phyloP scores from a whole-genome alignment of 2,113 vertebrate genomes.

The Noturus placidus region DNA sequence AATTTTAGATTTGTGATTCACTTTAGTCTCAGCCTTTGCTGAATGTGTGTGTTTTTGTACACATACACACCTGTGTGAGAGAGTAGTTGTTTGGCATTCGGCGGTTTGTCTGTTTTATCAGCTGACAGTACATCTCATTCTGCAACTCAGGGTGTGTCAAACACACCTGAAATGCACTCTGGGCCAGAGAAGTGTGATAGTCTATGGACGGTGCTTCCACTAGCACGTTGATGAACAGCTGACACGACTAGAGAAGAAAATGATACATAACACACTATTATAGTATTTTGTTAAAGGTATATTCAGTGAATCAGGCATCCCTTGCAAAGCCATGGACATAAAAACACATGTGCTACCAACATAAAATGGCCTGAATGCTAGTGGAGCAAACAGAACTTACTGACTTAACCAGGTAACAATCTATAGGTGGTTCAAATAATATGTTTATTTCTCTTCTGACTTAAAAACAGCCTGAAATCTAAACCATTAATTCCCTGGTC shows the following conservation, averaged over 20 bases:
- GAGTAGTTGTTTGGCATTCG: slow-evolving; percentile 80
- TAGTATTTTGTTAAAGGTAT: not conserved
- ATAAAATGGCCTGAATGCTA: not conserved
- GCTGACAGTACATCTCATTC: slow-evolving; percentile 88
- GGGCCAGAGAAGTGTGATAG: slow-evolving; percentile 86
- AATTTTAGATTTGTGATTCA: not conserved
- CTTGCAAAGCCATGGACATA: not conserved
- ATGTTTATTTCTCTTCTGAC: not conserved
- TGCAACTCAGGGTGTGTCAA: slow-evolving; percentile 85
- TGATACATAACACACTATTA: not conserved
- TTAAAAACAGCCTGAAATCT: not conserved
- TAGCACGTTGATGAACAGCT: slow-evolving; percentile 89
- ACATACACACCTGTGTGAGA: slow-evolving; percentile 79
- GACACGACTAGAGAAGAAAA: slow-evolving; percentile 77
- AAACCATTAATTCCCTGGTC: not conserved
- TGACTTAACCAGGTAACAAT: not conserved
- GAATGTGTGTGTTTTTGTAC: not conserved
- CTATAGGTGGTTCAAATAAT: not conserved
- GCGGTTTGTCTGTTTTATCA: slow-evolving; percentile 83
- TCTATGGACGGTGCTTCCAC: slow-evolving; percentile 85
- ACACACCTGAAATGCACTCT: slow-evolving; percentile 87
- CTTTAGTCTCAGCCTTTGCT: not conserved
- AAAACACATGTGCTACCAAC: not conserved
- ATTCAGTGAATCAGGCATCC: not conserved
- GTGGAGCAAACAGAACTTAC: no score